Conservation (phyloP, 2,797 vertebrate species). For the Peromyscus nudipes region DNA sequence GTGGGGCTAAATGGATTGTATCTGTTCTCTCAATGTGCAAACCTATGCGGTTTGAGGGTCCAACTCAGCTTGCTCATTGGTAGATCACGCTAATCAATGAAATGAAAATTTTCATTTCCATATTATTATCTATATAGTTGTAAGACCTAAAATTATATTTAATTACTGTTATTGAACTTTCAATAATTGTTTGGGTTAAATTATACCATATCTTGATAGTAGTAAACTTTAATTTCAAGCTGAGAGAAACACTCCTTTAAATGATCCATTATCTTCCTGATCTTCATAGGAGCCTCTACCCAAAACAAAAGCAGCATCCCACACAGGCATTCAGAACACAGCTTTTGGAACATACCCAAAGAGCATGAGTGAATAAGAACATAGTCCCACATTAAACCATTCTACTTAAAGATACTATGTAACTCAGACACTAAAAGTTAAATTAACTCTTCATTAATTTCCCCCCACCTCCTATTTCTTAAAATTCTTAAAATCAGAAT, state of each 20-base stretch:
- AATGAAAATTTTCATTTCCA: not conserved
- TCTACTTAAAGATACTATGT: not conserved
- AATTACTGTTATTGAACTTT: not conserved
- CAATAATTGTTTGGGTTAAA: not conserved
- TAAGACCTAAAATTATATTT: not conserved
- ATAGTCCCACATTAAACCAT: not conserved
- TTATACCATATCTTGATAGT: not conserved
- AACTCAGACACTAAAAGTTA: not conserved
- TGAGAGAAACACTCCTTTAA: not conserved
- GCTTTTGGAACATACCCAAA: not conserved
- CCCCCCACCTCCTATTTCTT: not conserved
- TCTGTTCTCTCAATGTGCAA: constrained; percentile 48
- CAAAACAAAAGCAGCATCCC: not conserved
- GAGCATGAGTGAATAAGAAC: not conserved
- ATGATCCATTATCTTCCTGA: not conserved
- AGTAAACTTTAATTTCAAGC: not conserved
- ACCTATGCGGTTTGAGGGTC: not conserved
- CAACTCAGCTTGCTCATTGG: not conserved
- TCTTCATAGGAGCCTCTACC: not conserved
- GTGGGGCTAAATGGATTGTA: not conserved
- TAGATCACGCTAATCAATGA: constrained; percentile 28
- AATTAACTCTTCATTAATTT: not conserved
- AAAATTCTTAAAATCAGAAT: not conserved
- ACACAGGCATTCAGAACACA: not conserved
- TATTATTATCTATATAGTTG: not conserved